These are phyloP conservation scores for Leucozona laternaria DNA, from an alignment of 2,888 invertebrate genomes.

Conservation along the genomic window DNA sequence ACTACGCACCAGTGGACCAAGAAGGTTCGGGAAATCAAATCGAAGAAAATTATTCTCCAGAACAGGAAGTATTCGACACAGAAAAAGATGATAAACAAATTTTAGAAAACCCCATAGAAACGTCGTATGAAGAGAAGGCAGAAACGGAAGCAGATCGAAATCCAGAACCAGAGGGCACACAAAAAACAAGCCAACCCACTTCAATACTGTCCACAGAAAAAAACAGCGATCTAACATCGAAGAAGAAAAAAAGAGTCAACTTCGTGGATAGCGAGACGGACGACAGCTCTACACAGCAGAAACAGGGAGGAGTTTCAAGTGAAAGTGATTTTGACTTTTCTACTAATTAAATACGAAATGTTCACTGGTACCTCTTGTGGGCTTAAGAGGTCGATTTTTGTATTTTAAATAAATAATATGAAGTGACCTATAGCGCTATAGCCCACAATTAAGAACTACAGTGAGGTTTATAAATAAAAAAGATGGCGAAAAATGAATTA, in stretches of 20 bases:
- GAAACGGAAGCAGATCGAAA: background rate
- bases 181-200: constrained; percentile 75
- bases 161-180: background rate
- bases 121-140: background rate
- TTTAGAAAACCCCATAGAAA: constrained; percentile 14
- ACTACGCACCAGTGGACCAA: constrained; percentile 51
- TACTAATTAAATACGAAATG: constrained; percentile 74
- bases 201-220: constrained; percentile 80
- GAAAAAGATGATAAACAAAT: constrained; percentile 15
- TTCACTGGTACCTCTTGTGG: too few relatives aligned
- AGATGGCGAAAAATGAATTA: too few relatives aligned
- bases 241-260: constrained; percentile 83
- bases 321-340: constrained; percentile 84
- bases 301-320: constrained; percentile 76
- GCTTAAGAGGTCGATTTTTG: too few relatives aligned
- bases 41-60: background rate
- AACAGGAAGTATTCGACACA: constrained; percentile 63
- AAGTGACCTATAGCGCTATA: too few relatives aligned
- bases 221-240: constrained; percentile 77
- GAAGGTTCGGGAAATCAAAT: constrained; percentile 26
- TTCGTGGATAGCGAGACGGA: constrained; percentile 83
- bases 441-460: too few relatives aligned
- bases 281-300: constrained; percentile 80
- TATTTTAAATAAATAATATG: too few relatives aligned
- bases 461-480: too few relatives aligned